Evolutionary conservation across 2,888 invertebrate species (phyloP).

Genomic region (Tetropium fuscum): DNA sequence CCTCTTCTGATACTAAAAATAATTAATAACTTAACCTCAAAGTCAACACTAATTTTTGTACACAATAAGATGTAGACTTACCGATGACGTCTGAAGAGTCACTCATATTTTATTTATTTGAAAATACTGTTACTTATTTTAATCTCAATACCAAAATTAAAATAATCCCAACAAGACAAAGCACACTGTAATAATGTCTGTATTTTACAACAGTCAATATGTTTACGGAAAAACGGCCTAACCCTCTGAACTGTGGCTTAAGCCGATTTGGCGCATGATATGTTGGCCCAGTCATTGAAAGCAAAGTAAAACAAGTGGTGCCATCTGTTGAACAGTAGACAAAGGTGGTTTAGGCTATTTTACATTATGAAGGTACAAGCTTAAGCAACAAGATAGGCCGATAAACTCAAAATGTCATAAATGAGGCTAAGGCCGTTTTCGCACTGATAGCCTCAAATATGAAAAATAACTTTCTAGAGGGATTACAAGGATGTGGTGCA

Average conservation of each 20-base stretch:
- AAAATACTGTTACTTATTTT: too few species aligned
- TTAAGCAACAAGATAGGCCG: constrained; percentile 3
- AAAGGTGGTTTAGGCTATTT: constrained; percentile 7
- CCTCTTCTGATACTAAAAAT: too few species aligned
- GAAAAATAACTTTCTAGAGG: too few species aligned
- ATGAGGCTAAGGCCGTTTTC: constrained; percentile 3
- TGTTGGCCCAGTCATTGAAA: constrained; percentile 2
- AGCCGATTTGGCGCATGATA: constrained; percentile 5
- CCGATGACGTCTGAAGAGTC: too few species aligned
- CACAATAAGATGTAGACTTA: too few species aligned
- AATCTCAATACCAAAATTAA: too few species aligned
- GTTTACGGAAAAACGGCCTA: not conserved
- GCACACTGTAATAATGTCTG: constrained; percentile 3
- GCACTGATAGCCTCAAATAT: too few species aligned
- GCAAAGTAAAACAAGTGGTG: not conserved
- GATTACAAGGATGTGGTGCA: too few species aligned
- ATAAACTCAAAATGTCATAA: not conserved
- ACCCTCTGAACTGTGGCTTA: constrained; percentile 1
- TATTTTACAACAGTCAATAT: not conserved
- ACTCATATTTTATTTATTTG: too few species aligned
- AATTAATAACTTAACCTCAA: too few species aligned
- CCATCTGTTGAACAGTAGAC: constrained; percentile 3
- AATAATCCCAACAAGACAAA: constrained; percentile 5
- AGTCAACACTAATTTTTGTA: not conserved
- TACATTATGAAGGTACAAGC: constrained; percentile 9